A percentile compares a stretch with the other conserved stretches of the same genome.
Evolutionary conservation across 2,888 invertebrate genomes (phyloP).

Genomic region (Watsonalla cultraria): DNA sequence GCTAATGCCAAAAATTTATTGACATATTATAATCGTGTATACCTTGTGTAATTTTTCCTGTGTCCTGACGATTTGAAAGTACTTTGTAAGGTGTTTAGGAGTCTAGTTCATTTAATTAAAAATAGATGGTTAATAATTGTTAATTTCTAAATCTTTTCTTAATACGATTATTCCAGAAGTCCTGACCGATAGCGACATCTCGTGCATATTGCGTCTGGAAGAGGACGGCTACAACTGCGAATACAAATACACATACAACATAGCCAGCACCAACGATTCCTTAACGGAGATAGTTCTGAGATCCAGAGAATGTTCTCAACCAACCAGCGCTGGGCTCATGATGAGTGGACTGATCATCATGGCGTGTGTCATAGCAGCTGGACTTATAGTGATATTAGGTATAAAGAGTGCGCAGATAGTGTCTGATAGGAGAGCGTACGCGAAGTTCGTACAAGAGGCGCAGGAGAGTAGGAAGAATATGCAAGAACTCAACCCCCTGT

Average conservation of each 20-base stretch:
- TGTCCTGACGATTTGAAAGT: no score
- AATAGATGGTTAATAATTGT: no score
- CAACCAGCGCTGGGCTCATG: conserved; percentile 56
- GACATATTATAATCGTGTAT: no score
- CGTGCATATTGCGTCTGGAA: conserved; percentile 53
- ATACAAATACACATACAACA: conserved; percentile 60
- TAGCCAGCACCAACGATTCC: conserved; percentile 32
- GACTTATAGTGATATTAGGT: conserved; percentile 59
- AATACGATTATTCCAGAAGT: conserved; percentile 29
- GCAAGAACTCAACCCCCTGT: conserved; percentile 79
- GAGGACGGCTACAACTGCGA: conserved; percentile 54
- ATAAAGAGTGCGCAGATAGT: conserved; percentile 60
- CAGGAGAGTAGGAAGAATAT: conserved; percentile 55
- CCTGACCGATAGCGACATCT: conserved; percentile 31
- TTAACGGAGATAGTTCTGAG: conserved; percentile 56
- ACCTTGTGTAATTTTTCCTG: no score
- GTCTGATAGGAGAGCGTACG: conserved; percentile 76
- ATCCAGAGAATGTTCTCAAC: conserved; percentile 53
- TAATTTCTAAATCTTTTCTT: no score
- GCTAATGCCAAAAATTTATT: no score
- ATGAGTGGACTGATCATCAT: conserved; percentile 57
- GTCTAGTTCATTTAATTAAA: no score
- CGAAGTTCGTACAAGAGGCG: conserved; percentile 68
- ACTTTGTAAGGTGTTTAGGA: no score
- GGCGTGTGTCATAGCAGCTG: conserved; percentile 62